phyloP scores from a whole-genome alignment of 2,797 vertebrate species.

The Todus mexicanus region DNA sequence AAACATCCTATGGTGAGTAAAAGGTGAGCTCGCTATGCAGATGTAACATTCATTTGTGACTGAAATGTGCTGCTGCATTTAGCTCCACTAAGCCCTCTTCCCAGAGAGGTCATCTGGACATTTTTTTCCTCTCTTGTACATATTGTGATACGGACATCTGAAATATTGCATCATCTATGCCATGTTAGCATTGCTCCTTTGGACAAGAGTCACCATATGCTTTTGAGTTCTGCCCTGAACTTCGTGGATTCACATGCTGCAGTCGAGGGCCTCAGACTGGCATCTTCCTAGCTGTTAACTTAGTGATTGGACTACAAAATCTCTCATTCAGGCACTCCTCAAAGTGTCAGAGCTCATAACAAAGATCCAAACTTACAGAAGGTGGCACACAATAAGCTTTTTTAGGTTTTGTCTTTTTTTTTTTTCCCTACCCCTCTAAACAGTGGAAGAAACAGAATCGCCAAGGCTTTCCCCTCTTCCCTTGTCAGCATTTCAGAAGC shows the following conservation, averaged over 20 bases:
- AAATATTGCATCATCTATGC: no score
- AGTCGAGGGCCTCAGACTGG: not conserved
- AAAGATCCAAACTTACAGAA: not conserved
- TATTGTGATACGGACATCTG: not conserved
- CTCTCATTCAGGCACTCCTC: not conserved
- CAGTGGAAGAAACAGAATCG: not conserved
- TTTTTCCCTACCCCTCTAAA: not conserved
- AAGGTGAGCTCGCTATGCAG: not conserved
- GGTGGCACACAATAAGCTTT: not conserved
- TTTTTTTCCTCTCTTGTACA: fast-evolving
- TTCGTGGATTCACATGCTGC: not conserved
- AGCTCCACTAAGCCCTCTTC: not conserved
- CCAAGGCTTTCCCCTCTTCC: not conserved
- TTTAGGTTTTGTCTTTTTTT: not conserved
- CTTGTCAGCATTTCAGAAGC: not conserved
- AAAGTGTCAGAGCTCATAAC: not conserved
- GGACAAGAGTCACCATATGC: not conserved
- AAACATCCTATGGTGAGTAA: not conserved
- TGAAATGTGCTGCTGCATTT: not conserved
- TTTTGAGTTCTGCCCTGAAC: not conserved
- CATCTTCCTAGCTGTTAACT: not conserved
- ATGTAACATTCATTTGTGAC: not conserved
- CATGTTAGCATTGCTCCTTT: not conserved
- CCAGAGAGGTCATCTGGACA: not conserved
- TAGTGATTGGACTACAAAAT: not conserved